Conservation (phyloP, 2,888 invertebrate genomes). For the Hesperia comma region DNA sequence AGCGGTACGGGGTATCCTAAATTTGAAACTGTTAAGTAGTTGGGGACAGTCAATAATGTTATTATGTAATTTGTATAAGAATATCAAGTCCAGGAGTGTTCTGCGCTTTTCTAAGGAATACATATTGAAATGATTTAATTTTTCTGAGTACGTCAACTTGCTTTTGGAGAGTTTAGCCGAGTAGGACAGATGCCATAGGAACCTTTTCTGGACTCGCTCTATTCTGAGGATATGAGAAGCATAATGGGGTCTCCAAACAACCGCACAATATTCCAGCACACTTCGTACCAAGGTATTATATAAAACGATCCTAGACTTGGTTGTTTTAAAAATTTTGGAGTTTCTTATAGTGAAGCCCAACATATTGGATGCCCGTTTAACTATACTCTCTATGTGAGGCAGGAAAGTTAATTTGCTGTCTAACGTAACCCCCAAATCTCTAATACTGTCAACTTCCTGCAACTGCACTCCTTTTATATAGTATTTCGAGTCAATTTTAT, state of each 20-base stretch:
- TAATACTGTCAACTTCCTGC: conserved; percentile 11
- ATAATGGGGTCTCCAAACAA: conserved; percentile 19
- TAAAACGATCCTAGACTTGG: conserved; percentile 8
- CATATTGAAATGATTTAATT: not conserved
- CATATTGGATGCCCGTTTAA: conserved; percentile 9
- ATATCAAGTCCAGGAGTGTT: too few species aligned
- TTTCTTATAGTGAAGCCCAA: conserved; percentile 27
- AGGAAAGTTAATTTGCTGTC: conserved; percentile 16
- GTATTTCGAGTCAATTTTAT: conserved; percentile 14
- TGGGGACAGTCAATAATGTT: too few species aligned
- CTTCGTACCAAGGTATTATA: conserved; percentile 24
- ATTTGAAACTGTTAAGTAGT: not conserved
- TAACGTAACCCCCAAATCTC: conserved; percentile 15
- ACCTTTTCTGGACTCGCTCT: not conserved
- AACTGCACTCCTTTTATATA: not conserved
- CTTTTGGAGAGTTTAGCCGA: not conserved
- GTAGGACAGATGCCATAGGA: not conserved
- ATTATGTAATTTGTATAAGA: too few species aligned
- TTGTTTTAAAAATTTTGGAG: conserved; percentile 14
- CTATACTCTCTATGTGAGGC: conserved; percentile 16
- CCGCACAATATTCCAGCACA: conserved; percentile 22
- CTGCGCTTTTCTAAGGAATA: too few species aligned
- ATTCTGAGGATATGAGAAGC: not conserved
- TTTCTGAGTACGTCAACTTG: not conserved
- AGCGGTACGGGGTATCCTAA: not conserved